phyloP scores from a whole-genome alignment of 2,888 invertebrate genomes.

The Dicyrtomina minuta region DNA sequence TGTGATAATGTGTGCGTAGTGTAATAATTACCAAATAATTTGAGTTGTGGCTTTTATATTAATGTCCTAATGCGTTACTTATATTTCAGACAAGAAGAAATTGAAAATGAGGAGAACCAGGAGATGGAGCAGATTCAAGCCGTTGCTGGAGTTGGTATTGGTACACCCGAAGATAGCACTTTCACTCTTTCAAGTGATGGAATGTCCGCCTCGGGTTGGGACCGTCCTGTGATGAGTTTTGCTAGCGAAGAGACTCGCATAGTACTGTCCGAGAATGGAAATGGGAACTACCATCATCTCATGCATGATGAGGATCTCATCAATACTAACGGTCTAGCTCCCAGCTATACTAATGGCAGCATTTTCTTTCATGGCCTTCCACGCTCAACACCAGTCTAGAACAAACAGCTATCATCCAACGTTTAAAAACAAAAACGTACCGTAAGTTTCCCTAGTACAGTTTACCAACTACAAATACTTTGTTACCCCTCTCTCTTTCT shows the following conservation, averaged over 20 bases:
- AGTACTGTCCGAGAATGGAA: not conserved
- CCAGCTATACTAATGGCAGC: conserved; percentile 41
- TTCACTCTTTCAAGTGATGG: conserved; percentile 44
- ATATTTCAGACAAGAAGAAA: conserved; percentile 48
- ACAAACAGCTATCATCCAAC: no score
- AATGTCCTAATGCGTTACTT: no score
- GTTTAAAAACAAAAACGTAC: no score
- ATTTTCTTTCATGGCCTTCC: conserved; percentile 41
- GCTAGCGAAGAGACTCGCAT: conserved; percentile 15
- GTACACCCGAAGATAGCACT: conserved; percentile 48
- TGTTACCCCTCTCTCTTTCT: not conserved
- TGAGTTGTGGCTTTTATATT: no score
- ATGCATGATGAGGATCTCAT: conserved; percentile 8
- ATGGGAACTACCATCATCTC: conserved; percentile 2
- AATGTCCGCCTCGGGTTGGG: conserved; percentile 22
- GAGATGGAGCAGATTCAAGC: conserved; percentile 51
- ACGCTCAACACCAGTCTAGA: conserved; percentile 46
- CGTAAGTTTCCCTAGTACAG: not conserved
- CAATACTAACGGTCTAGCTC: not conserved
- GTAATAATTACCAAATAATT: no score
- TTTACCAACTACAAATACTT: not conserved
- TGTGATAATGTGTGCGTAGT: no score
- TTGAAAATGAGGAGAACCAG: conserved; percentile 51
- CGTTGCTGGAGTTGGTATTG: conserved; percentile 27
- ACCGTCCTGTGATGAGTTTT: conserved; percentile 23